Conservation (phyloP, 2,888 invertebrate species). For the Brenthis daphne region DNA sequence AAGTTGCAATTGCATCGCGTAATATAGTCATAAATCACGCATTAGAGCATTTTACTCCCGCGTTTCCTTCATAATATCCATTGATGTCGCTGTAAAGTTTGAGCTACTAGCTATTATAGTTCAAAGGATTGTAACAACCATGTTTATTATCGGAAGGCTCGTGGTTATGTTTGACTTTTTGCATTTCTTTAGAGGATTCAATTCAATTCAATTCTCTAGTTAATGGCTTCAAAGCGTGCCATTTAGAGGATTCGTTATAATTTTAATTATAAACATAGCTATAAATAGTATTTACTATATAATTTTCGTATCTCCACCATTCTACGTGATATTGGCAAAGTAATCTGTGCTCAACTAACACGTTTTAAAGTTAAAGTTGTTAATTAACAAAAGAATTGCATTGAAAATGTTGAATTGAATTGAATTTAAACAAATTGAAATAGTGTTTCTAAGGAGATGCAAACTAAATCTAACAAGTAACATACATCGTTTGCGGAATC, state of each 20-base stretch:
- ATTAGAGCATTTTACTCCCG: slow-evolving; percentile 54
- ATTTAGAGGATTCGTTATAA: background rate
- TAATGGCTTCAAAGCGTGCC: no score
- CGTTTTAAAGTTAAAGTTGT: no score
- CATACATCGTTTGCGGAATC: background rate
- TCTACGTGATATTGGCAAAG: no score
- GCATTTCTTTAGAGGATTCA: background rate
- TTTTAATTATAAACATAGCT: background rate
- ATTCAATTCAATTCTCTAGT: no score
- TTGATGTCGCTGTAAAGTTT: slow-evolving; percentile 56
- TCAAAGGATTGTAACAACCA: slow-evolving; percentile 39
- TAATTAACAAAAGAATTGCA: no score
- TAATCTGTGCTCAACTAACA: no score
- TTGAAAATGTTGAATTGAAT: no score
- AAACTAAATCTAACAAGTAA: background rate
- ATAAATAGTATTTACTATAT: no score
- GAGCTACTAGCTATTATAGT: slow-evolving; percentile 52
- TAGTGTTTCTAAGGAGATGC: no score
- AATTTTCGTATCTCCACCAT: no score
- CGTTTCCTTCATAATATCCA: slow-evolving; percentile 60
- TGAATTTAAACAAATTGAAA: no score
- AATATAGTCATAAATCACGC: slow-evolving; percentile 51
- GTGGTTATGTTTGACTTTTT: background rate
- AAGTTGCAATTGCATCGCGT: slow-evolving; percentile 32
- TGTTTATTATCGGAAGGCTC: slow-evolving; percentile 17